Evolutionary conservation across 2,888 invertebrate species (phyloP), one percentile per base, ranked within the genome.

Genomic region (Drosophila mercatorum): DNA sequence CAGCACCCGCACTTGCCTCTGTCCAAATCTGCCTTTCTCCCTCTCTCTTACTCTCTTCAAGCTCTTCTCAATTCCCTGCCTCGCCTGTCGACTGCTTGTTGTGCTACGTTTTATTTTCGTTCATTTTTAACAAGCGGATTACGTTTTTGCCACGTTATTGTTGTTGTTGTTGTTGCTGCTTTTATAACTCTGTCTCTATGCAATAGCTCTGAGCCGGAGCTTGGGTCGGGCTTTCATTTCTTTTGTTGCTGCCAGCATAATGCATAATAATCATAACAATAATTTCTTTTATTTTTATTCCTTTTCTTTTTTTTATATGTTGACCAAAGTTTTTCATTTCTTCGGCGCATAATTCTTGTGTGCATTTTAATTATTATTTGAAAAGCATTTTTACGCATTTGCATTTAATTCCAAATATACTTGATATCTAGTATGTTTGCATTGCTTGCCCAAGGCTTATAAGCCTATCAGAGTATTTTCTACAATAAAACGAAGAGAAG

Each of bases 121-220:
- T 86, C 84, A 84, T 85, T 84, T 85, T 86, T 83, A 86, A 87
- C 87, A 85, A 85, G 87, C 83, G 84, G 85, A 87, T 85, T 86
- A 86, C 75, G 80, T 75, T 68, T 79, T 70, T 73, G 71, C 69
- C 75, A 75, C 67, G 59, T 49, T 59, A 63, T n/a, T 59, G 58
- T 28, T 68, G 62, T 14, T 73, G 58, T 44, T 70, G 51, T n/a
- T 73, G 58, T 40, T 71, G 52, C 17, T 49, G 64, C 64, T 72
- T 66, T 68, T 78, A 74, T 65, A 78, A 74, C 76, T 78, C 78
- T 68, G 72, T 70, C 74, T 77, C 72, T 75, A 73, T 70, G 79
- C 77, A 73, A 73, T 74, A 73, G 77, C 77, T 76, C 76, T 73
- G 77, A 77, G 76, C 63, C 73, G 77, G 60, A 63, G 76, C 77